Conservation (phyloP, 2,113 vertebrate genomes). For the Kobus ellipsiprymnus region DNA sequence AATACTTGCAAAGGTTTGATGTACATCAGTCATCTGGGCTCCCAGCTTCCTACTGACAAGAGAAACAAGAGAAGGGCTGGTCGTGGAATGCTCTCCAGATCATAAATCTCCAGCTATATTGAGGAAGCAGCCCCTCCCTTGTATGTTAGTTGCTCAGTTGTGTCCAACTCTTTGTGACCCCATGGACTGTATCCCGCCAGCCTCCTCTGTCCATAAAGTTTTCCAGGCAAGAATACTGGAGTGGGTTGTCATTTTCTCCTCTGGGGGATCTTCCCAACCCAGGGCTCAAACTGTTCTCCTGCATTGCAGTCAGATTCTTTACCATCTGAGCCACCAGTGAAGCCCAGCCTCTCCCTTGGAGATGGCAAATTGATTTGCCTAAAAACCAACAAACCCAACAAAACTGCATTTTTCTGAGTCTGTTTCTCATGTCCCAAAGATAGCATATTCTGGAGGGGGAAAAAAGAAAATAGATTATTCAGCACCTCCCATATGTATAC, state of each 20-base stretch:
- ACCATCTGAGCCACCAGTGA: neutral
- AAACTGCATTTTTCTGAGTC: neutral
- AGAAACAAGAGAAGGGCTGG: constrained; percentile 14
- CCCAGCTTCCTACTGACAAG: neutral
- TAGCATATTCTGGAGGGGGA: neutral
- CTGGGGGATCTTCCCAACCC: neutral
- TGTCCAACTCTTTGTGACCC: neutral
- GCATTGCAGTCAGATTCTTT: neutral
- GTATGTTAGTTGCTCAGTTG: neutral
- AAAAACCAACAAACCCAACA: neutral
- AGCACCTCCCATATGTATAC: neutral
- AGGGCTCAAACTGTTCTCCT: neutral
- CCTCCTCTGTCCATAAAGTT: neutral
- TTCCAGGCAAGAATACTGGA: neutral
- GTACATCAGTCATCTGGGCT: neutral
- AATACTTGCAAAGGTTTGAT: neutral
- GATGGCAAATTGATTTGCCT: neutral
- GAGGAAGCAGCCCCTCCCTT: neutral
- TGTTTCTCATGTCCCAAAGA: neutral
- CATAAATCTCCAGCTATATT: neutral
- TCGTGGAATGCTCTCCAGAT: neutral
- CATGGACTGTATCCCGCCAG: neutral
- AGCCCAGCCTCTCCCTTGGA: neutral
- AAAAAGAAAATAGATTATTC: neutral
- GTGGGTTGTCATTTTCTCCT: neutral